Evolutionary conservation across 2,888 invertebrate species (phyloP).

Genomic region (Tetranychus piercei): DNA sequence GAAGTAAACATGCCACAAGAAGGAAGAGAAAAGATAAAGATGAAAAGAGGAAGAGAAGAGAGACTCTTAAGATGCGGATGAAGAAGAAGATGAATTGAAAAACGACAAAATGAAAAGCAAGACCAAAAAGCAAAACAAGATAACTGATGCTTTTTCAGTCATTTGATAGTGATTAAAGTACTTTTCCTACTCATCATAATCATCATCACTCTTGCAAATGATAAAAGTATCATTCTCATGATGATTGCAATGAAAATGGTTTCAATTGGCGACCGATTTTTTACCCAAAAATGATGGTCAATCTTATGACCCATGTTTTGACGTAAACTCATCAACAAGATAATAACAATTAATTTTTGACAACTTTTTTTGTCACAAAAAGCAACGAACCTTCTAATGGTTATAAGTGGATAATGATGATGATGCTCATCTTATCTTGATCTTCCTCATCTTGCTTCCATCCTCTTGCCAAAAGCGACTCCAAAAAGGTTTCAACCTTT

Average conservation of each 20-base stretch:
- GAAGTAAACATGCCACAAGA: neutral
- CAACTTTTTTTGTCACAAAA: neutral
- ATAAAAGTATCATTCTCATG: no score
- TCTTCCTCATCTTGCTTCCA: neutral
- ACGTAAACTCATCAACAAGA: neutral
- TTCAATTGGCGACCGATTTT: no score
- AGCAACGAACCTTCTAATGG: neutral
- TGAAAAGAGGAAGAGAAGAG: slow-evolving; percentile 8
- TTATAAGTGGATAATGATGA: neutral
- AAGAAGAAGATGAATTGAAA: neutral
- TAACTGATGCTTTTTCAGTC: neutral
- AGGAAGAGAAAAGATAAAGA: neutral
- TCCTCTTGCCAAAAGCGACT: neutral
- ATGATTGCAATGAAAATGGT: no score
- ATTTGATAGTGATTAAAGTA: neutral
- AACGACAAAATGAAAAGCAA: neutral
- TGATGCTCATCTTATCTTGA: neutral
- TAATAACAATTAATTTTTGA: slow-evolving; percentile 1
- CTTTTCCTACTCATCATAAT: neutral
- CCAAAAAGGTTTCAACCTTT: no score
- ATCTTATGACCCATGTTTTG: neutral
- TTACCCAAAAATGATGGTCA: neutral
- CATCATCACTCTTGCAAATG: neutral
- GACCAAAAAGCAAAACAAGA: neutral
- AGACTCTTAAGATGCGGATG: neutral